Conservation (phyloP, 2,888 invertebrate species). For the Agonopterix subpropinquella region DNA sequence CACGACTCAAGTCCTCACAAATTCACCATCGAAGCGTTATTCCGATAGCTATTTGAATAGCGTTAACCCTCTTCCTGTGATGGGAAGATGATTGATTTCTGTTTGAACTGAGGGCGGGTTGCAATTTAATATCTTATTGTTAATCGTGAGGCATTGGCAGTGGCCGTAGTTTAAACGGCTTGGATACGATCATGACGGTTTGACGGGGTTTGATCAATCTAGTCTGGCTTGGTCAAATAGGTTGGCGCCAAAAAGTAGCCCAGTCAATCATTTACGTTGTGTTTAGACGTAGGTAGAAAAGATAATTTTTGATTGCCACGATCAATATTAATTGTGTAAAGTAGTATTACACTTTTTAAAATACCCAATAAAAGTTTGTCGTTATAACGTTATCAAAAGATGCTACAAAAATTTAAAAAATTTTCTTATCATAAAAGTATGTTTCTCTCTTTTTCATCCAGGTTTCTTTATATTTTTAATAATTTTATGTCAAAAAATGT, state of each 20-base stretch:
- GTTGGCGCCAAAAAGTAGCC: not conserved
- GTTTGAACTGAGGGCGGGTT: constrained; percentile 58
- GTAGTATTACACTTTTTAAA: too few relatives aligned
- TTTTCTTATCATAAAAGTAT: too few relatives aligned
- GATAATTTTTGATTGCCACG: too few relatives aligned
- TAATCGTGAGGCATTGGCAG: constrained; percentile 27
- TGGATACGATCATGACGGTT: not conserved
- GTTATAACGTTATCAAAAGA: too few relatives aligned
- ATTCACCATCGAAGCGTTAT: constrained; percentile 32
- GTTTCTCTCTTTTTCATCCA: too few relatives aligned
- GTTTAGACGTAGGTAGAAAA: not conserved
- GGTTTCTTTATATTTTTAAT: too few relatives aligned
- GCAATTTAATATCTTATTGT: constrained; percentile 73
- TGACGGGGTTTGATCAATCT: not conserved
- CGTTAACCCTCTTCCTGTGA: constrained; percentile 61
- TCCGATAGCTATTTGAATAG: constrained; percentile 62
- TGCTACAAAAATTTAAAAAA: too few relatives aligned
- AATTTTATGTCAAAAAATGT: too few relatives aligned
- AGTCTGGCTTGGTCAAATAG: too few relatives aligned
- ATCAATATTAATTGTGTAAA: too few relatives aligned
- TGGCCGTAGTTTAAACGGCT: not conserved
- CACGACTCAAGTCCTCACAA: too few relatives aligned
- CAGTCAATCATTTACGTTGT: not conserved
- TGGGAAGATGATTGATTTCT: constrained; percentile 72
- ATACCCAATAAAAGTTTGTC: too few relatives aligned